Evolutionary conservation across 1,140 invertebrate genomes (phyloP), one percentile per base, ranked within the genome.

Genomic region (Myzus persicae): DNA sequence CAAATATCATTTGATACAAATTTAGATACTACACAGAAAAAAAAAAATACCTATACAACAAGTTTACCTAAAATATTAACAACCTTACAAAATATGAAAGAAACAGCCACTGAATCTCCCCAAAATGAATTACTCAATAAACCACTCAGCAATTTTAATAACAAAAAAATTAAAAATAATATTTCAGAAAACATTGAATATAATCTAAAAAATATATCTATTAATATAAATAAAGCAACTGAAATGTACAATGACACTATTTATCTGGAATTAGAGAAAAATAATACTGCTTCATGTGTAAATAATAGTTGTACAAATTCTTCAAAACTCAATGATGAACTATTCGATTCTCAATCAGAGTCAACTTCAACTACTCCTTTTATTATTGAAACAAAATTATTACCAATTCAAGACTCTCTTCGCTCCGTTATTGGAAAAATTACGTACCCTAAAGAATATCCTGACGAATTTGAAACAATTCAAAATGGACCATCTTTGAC

Each of bases 391-490:
- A 82, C 46, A 38, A 93, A 93, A 93, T 48, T 82, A 84, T 81
- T 93, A 51, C n/a, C 91, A 38, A 82, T 54, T 51, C n/a, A 93
- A 93, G 46, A 36, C 3, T 40, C 42, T 18, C 26, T 48, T 54
- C 24, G 8, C 8, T 31, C 48, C 18, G 44, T 51, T 26, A 89
- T 59, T 93, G 59, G 54, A 88, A 54, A 90, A 90, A 93, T 94
- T 38, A 84, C 38, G 44, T 94, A 94, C 59, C 94, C 94, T n/a
- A 93, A 94, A 84, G 94, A 94, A 93, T 94, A 94, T 76, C 94
- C 94, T 22, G 94, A 94, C 36, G 94, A 93, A 89, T 94, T 88
- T 84, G 89, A 93, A 90, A 93, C 93, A 81, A 94, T 94, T 89
- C 93, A 94, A 90, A 89, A 93, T 48, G 93, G 93, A 76, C 94